Conservation (phyloP, 2,888 invertebrate genomes). For the Quadriops clusia region DNA sequence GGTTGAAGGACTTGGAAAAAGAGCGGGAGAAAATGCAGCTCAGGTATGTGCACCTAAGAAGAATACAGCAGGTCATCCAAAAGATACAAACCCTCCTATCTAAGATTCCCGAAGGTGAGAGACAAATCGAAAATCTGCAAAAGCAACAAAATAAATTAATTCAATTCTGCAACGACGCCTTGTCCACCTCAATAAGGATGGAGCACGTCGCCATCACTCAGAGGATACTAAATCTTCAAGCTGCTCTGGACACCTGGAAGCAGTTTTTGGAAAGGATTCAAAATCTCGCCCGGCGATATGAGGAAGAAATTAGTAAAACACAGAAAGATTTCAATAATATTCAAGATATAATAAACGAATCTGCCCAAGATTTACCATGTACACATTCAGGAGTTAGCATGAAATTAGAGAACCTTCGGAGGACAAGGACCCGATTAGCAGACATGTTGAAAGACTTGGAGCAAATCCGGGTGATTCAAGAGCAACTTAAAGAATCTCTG, state of each 20-base stretch:
- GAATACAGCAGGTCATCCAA: slow-evolving; percentile 56
- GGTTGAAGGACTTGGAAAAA: slow-evolving; percentile 70
- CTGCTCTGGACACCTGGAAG: slow-evolving; percentile 71
- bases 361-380: slow-evolving; percentile 41
- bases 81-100: slow-evolving; percentile 57
- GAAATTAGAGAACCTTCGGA: slow-evolving; percentile 50
- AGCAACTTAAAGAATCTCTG: slow-evolving; percentile 73
- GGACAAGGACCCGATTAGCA: slow-evolving; percentile 46
- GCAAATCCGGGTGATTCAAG: slow-evolving; percentile 59
- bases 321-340: slow-evolving; percentile 52
- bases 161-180: slow-evolving; percentile 61
- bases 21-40: slow-evolving; percentile 68
- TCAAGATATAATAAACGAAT: slow-evolving; percentile 47
- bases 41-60: slow-evolving; percentile 66
- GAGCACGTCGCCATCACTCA: slow-evolving; percentile 68
- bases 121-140: slow-evolving; percentile 50
- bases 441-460: slow-evolving; percentile 54
- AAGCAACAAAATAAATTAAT: slow-evolving; percentile 54
- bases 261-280: slow-evolving; percentile 60
- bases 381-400: slow-evolving; percentile 52
- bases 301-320: slow-evolving; percentile 47
- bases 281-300: slow-evolving; percentile 50
- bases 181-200: slow-evolving; percentile 68
- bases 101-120: slow-evolving; percentile 56
- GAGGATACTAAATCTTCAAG: slow-evolving; percentile 65